Evolutionary conservation across 2,888 invertebrate species (phyloP).

Genomic region (Trichogramma dendrolimi): DNA sequence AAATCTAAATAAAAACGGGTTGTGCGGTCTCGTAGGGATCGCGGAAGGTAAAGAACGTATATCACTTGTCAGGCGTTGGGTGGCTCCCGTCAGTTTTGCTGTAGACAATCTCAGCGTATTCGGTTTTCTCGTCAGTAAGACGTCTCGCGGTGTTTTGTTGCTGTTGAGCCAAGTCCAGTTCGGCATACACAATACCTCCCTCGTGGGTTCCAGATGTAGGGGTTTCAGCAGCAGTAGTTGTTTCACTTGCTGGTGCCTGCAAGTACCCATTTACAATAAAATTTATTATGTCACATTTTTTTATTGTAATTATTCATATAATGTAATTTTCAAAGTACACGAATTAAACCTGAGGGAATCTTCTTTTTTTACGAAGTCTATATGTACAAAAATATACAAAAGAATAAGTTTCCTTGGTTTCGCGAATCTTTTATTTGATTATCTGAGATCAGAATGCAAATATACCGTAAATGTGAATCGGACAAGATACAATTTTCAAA

Average conservation of each 20-base stretch:
- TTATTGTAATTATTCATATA: too few relatives aligned
- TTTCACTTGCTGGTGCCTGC: slow-evolving; percentile 12
- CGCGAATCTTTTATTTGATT: not conserved
- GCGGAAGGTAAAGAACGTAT: too few relatives aligned
- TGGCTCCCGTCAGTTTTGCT: slow-evolving; percentile 54
- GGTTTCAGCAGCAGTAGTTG: slow-evolving; percentile 5
- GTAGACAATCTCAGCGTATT: slow-evolving; percentile 81
- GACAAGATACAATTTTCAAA: not conserved
- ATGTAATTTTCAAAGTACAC: not conserved
- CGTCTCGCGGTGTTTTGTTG: slow-evolving; percentile 41
- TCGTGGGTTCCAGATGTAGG: slow-evolving; percentile 10
- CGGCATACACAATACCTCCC: slow-evolving; percentile 47
- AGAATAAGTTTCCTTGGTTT: too few relatives aligned
- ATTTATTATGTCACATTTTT: too few relatives aligned
- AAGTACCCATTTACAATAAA: too few relatives aligned
- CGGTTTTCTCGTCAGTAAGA: slow-evolving; percentile 63
- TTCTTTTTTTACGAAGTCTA: not conserved
- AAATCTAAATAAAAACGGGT: too few relatives aligned
- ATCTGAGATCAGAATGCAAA: not conserved
- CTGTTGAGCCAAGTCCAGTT: slow-evolving; percentile 46
- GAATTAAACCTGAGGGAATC: not conserved
- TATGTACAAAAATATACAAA: not conserved
- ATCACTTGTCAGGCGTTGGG: slow-evolving; percentile 35
- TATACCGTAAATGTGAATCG: not conserved
- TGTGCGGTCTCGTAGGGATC: too few relatives aligned